phyloP scores from a whole-genome alignment of 2,113 vertebrate species.

The Thermophis baileyi region DNA sequence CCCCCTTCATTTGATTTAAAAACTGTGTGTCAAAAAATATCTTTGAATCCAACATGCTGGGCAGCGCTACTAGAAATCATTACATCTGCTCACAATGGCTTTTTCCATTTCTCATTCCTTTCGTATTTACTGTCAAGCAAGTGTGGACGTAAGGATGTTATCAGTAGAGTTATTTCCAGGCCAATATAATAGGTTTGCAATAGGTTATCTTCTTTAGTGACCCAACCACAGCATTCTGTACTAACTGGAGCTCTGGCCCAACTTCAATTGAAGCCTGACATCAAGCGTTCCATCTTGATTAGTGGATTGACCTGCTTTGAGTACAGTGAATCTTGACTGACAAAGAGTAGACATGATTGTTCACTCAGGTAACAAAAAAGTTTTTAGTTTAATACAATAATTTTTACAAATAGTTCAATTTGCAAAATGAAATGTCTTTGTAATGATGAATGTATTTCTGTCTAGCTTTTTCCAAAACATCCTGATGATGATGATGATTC shows the following conservation, averaged over 20 bases:
- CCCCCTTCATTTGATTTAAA: not conserved
- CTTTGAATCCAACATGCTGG: not conserved
- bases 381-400: not conserved
- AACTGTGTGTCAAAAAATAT: not conserved
- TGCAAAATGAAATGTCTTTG: not conserved
- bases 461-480: not conserved
- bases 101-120: not conserved
- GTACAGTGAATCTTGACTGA: not conserved
- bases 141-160: not conserved
- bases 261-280: not conserved
- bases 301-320: not conserved
- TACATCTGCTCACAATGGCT: not conserved
- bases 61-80: not conserved
- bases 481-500: not conserved
- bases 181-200: not conserved
- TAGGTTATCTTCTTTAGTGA: not conserved
- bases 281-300: not conserved
- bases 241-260: not conserved
- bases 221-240: not conserved
- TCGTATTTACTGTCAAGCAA: not conserved
- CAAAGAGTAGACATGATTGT: not conserved
- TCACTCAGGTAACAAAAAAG: not conserved
- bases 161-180: not conserved
- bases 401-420: not conserved
- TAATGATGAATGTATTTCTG: not conserved